Evolutionary conservation across 2,888 invertebrate genomes (phyloP).

Genomic region (Andricus quercusramuli): DNA sequence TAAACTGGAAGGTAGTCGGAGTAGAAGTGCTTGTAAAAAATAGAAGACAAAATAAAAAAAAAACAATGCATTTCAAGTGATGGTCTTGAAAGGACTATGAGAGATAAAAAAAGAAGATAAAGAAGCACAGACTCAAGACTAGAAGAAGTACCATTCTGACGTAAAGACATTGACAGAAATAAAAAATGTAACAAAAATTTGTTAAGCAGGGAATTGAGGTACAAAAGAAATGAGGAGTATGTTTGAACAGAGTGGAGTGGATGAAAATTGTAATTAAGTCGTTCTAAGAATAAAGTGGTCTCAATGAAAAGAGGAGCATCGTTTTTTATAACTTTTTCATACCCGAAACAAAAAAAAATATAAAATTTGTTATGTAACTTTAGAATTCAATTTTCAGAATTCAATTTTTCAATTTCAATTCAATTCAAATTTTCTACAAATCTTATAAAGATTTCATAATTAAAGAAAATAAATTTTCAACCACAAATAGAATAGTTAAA

Average conservation of each 20-base stretch:
- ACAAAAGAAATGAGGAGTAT: neutral
- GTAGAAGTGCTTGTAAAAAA: conserved; percentile 20
- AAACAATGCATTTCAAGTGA: conserved; percentile 27
- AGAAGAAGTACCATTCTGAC: neutral
- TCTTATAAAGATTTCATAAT: no score
- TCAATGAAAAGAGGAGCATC: neutral
- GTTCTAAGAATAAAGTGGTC: neutral
- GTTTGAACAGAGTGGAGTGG: neutral
- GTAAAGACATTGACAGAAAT: neutral
- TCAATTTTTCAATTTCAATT: no score
- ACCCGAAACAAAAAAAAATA: no score
- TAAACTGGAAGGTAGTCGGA: conserved; percentile 9
- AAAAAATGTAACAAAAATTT: neutral
- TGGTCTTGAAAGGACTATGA: neutral
- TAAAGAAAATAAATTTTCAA: no score
- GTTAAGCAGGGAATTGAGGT: neutral
- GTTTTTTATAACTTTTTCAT: neutral
- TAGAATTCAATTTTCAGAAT: no score
- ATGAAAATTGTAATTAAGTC: neutral
- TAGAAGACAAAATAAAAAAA: conserved; percentile 30
- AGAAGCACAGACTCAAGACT: neutral
- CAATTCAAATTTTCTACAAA: no score
- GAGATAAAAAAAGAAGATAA: neutral
- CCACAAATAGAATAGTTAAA: no score
- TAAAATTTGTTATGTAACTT: no score